phyloP scores from a whole-genome alignment of 2,113 vertebrate species.

The Gadus chalcogrammus region DNA sequence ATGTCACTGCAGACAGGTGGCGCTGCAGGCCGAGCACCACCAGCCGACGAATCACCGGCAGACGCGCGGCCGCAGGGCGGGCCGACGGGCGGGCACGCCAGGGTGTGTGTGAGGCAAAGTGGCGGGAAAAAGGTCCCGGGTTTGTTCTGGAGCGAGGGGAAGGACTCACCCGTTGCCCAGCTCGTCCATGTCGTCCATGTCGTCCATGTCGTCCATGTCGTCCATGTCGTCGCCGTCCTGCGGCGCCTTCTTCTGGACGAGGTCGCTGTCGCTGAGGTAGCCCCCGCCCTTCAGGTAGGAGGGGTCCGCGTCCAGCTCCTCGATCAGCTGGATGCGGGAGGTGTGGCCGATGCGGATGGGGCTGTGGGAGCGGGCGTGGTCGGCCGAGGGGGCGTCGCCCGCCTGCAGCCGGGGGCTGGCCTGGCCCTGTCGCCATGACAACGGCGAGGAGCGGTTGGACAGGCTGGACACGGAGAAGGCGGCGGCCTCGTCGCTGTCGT shows the following conservation, averaged over 20 bases:
- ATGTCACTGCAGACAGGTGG: slow-evolving; percentile 43
- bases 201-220: slow-evolving; percentile 67
- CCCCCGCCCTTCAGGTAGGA: slow-evolving; percentile 83
- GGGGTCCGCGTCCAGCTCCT: slow-evolving; percentile 79
- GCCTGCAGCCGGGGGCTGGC: slow-evolving; percentile 93
- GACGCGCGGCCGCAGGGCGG: too few species aligned
- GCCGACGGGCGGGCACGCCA: too few species aligned
- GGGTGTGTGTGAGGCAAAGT: background rate
- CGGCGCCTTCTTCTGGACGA: slow-evolving; percentile 57
- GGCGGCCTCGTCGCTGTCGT: slow-evolving; percentile 91
- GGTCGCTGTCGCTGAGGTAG: slow-evolving; percentile 85
- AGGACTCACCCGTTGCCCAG: slow-evolving; percentile 84
- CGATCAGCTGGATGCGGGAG: slow-evolving; percentile 84
- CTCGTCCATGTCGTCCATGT: slow-evolving; percentile 76
- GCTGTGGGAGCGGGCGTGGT: slow-evolving; percentile 80
- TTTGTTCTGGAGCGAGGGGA: background rate
- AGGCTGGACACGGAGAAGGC: slow-evolving; percentile 86
- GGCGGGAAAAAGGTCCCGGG: too few species aligned
- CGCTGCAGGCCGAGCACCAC: slow-evolving; percentile 4
- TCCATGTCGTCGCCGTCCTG: slow-evolving; percentile 72
- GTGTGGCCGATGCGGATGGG: slow-evolving; percentile 84
- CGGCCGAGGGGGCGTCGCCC: slow-evolving; percentile 86
- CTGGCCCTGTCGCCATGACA: slow-evolving; percentile 93
- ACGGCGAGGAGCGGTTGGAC: slow-evolving; percentile 90
- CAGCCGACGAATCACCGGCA: too few species aligned